Evolutionary conservation across 2,797 vertebrate genomes (phyloP), one percentile per base, ranked within the genome.

Genomic region (Brotula barbata): DNA sequence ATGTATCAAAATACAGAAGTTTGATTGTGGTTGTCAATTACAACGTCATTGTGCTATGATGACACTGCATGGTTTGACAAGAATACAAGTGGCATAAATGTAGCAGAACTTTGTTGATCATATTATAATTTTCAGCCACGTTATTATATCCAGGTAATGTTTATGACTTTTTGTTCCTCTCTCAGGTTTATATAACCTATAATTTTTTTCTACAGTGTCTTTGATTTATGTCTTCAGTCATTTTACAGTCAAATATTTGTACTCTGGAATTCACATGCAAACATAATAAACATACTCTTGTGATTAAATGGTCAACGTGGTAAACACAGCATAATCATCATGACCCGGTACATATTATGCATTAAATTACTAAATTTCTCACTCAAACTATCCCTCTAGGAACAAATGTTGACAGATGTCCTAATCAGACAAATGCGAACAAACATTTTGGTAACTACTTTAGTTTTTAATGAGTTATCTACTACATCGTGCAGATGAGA

Each of bases 221-320:
- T 80, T 81, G 78, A 82, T 82, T 86, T 85, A 60, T 81, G 78
- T 84, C 83, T 69, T 83, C 57, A 45, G 77, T 72, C 85, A 86
- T 89, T 88, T 86, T 82, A 75, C 73, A 75, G 74, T 65, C 74
- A 83, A 80, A 84, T 87, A 89, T 90, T 90, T 90, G 85, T 90
- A 90, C 85, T 86, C 75, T 25, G 39, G 64, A 85, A 84, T 84
- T 88, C 85, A 88, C 82, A 78, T 80, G 80, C 71, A 86, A 75
- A 81, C 79, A 87, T 82, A 86, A 90, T 89, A 90, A 90, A 90
- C 55, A 58, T 68, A 79, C 83, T 73, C 58, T 84, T 84, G 86
- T 88, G 84, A 68, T 80, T 87, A 76, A 68, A 6, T 22, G 37
- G 54, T 33, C 3, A 3, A 28, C 36, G 6, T 36, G 17, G 19